Percentiles rank a stretch among this genome's conserved stretches.
phyloP scores from a whole-genome alignment of 2,888 invertebrate genomes.

The Apantesis nais region DNA sequence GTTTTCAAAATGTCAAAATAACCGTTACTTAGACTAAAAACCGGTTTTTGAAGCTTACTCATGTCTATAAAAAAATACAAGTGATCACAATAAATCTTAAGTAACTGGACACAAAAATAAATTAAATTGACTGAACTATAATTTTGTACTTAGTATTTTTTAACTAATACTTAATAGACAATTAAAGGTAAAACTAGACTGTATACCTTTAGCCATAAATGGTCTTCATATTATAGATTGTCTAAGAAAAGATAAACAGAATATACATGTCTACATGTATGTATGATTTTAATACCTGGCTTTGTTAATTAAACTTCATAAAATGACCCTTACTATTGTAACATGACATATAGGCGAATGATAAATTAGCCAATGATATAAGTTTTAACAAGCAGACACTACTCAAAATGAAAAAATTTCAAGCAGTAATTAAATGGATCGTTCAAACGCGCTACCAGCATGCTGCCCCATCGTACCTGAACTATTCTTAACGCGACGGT shows the following conservation, averaged over 20 bases:
- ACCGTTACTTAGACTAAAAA: constrained; percentile 35
- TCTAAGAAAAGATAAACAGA: neutral
- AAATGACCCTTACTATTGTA: constrained; percentile 24
- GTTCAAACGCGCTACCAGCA: constrained; percentile 63
- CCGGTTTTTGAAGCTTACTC: constrained; percentile 41
- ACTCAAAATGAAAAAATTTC: constrained; percentile 53
- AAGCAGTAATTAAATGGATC: constrained; percentile 68
- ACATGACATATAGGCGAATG: constrained; percentile 39
- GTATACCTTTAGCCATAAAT: neutral
- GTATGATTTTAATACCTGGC: neutral
- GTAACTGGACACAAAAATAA: neutral
- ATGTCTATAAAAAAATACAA: constrained; percentile 37
- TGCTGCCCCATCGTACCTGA: constrained; percentile 75
- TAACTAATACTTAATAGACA: neutral
- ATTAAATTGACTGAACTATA: neutral
- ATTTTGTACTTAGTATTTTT: neutral
- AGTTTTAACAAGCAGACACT: constrained; percentile 49
- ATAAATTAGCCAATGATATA: constrained; percentile 44
- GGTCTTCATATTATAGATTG: neutral
- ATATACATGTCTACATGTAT: neutral
- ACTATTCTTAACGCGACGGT: constrained; percentile 69
- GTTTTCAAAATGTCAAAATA: constrained; percentile 23
- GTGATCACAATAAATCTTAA: neutral
- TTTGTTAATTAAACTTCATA: neutral
- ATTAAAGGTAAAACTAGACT: neutral